Percentiles rank a stretch among this genome's conserved stretches.
These are phyloP conservation scores for Phallusia fumigata DNA, from an alignment of 23 tunicate species.

Conservation along the genomic window DNA sequence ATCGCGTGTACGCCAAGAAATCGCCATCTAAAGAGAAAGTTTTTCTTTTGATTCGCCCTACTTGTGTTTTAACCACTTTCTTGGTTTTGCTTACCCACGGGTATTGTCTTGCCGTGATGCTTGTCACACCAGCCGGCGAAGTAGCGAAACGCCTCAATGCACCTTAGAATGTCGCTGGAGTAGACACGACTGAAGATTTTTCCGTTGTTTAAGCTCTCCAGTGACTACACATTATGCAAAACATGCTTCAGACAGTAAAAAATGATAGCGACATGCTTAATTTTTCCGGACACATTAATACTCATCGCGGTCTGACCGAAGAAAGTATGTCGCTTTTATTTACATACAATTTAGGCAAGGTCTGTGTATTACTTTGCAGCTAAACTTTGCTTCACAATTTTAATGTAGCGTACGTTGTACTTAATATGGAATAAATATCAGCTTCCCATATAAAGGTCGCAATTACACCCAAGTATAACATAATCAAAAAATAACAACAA, in stretches of 20 bases:
- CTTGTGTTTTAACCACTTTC: no score
- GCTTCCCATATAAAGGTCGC: no score
- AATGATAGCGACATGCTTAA: no score
- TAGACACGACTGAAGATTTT: conserved; percentile 39
- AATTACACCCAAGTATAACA: no score
- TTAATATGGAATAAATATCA: no score
- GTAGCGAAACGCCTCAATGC: conserved; percentile 49
- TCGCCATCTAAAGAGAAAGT: conserved; percentile 27
- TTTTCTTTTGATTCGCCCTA: neutral
- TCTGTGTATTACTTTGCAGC: no score
- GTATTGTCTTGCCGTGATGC: conserved; percentile 56
- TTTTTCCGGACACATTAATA: no score
- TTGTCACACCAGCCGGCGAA: conserved; percentile 88
- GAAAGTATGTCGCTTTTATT: no score
- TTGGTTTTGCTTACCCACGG: conserved; percentile 38
- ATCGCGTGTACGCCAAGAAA: conserved; percentile 51
- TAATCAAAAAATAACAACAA: neutral
- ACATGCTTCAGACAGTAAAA: neutral
- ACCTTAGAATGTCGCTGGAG: conserved; percentile 9
- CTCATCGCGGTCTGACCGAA: no score
- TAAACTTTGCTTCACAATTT: no score
- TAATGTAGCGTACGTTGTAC: no score
- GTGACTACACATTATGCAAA: conserved; percentile 17
- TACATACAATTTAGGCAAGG: no score
- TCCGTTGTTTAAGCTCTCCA: conserved; percentile 55